Conservation (phyloP, 2,797 vertebrate genomes). For the Uromys caudimaculatus region DNA sequence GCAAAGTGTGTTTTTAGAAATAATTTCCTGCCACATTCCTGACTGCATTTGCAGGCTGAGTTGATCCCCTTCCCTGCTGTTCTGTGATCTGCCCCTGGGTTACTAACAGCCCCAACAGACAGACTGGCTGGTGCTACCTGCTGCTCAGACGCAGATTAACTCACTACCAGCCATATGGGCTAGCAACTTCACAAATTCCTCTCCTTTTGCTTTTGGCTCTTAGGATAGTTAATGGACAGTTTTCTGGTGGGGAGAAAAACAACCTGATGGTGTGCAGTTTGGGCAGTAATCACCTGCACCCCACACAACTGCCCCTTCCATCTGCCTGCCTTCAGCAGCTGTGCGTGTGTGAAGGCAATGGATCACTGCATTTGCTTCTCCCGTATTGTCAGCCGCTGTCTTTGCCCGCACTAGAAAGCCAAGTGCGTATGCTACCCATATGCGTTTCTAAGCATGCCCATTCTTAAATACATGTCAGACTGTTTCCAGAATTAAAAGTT, state of each 20-base stretch:
- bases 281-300: conserved; percentile 85
- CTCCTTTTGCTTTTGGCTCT: conserved; percentile 86
- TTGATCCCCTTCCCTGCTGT: conserved; percentile 91
- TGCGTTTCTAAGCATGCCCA: neutral
- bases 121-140: conserved; percentile 89
- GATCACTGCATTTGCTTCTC: conserved; percentile 23
- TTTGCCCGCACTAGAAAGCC: conserved; percentile 66
- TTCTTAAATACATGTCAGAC: neutral
- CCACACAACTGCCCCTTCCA: conserved; percentile 84
- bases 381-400: neutral
- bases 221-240: conserved; percentile 86
- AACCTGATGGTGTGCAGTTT: conserved; percentile 73
- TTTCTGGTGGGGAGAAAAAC: conserved; percentile 81
- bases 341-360: conserved; percentile 74
- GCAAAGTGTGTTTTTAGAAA: conserved; percentile 87
- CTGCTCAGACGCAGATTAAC: conserved; percentile 90
- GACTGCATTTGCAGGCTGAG: conserved; percentile 88
- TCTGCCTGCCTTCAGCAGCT: conserved; percentile 81
- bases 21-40: conserved; percentile 92
- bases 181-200: conserved; percentile 89
- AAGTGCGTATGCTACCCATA: conserved; percentile 45
- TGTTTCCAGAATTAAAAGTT: conserved; percentile 14
- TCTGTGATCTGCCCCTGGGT: conserved; percentile 90
- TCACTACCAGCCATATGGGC: conserved; percentile 90
- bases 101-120: conserved; percentile 89